Conservation (phyloP, 2,888 invertebrate species). For the Papilio gigon region DNA sequence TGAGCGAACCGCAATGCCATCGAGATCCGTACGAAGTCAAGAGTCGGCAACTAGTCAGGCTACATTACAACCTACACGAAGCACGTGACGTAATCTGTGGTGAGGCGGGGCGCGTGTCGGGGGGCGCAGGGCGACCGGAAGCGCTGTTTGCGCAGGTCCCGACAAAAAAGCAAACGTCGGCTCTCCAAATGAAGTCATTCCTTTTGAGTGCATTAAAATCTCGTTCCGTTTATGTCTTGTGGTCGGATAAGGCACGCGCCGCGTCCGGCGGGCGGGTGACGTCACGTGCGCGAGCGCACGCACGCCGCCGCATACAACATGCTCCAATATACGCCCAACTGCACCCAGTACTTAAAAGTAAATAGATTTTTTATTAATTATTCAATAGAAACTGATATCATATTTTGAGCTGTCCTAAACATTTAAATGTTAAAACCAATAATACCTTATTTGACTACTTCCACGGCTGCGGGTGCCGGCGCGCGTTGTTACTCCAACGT, state of each 20-base stretch:
- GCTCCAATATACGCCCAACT: no score
- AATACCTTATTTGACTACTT: no score
- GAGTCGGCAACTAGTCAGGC: no score
- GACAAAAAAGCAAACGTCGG: constrained; percentile 58
- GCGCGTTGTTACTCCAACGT: no score
- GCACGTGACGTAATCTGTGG: not conserved
- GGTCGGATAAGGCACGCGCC: constrained; percentile 76
- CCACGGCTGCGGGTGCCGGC: no score
- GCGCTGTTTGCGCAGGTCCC: constrained; percentile 53
- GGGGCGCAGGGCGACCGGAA: constrained; percentile 43
- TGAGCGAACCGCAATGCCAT: no score
- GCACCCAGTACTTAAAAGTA: constrained; percentile 33
- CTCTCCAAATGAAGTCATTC: constrained; percentile 66
- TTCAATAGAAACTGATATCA: no score
- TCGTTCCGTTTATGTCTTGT: constrained; percentile 76
- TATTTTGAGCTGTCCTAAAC: no score
- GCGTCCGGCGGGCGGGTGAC: constrained; percentile 48
- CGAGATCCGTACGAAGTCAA: not conserved
- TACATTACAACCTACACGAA: not conserved
- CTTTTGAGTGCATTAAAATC: constrained; percentile 73
- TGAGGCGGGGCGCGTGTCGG: not conserved
- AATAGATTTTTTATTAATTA: no score
- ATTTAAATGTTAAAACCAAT: no score
- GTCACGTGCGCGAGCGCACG: constrained; percentile 45
- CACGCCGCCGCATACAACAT: no score